phyloP scores from a whole-genome alignment of 2,888 invertebrate genomes.

The Meloe dianella region DNA sequence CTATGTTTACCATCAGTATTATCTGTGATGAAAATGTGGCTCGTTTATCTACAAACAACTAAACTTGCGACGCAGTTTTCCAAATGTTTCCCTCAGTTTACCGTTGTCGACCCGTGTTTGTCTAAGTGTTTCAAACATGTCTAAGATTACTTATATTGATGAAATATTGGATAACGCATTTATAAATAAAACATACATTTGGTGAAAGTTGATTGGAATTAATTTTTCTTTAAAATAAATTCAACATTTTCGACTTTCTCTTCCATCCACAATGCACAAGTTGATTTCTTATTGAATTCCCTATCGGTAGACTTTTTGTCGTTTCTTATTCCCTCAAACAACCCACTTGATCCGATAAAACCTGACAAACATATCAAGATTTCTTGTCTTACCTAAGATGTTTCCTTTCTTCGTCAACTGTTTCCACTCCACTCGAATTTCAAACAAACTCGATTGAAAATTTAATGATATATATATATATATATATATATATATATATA shows the following conservation, averaged over 20 bases:
- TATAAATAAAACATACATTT: background rate
- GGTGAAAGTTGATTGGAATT: background rate
- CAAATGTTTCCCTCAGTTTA: conserved; percentile 17
- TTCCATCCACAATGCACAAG: conserved; percentile 40
- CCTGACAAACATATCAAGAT: conserved; percentile 58
- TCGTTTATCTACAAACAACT: conserved; percentile 54
- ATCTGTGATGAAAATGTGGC: conserved; percentile 60
- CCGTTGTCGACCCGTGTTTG: background rate
- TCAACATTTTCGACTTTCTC: conserved; percentile 37
- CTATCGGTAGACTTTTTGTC: conserved; percentile 18
- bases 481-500: no score
- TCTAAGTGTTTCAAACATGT: conserved; percentile 4
- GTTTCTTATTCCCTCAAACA: conserved; percentile 33
- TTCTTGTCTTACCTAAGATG: conserved; percentile 43
- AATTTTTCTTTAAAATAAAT: background rate
- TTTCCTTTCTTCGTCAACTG: conserved; percentile 32
- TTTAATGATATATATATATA: no score
- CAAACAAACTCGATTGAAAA: background rate
- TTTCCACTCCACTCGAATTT: conserved; percentile 27
- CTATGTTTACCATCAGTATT: conserved; percentile 58
- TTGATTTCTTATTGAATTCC: conserved; percentile 34
- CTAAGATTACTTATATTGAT: background rate
- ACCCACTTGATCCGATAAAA: conserved; percentile 57
- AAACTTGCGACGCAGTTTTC: conserved; percentile 37
- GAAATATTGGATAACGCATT: background rate